Conservation (phyloP, 2,888 invertebrate genomes). For the Drosophila pseudotalamancana region DNA sequence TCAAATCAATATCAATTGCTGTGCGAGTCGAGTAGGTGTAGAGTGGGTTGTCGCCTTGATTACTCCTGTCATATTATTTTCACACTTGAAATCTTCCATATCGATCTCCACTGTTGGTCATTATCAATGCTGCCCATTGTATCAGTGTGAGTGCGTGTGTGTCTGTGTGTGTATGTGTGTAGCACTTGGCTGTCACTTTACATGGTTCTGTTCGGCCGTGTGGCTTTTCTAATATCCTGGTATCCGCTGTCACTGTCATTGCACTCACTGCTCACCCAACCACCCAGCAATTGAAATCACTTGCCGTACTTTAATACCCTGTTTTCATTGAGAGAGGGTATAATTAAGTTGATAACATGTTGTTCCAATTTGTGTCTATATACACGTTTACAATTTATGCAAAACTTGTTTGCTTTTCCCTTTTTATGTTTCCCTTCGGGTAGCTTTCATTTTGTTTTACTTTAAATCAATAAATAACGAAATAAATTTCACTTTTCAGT, state of each 20-base stretch:
- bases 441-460: too few species aligned
- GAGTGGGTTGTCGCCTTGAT: conserved; percentile 65
- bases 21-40: too few species aligned
- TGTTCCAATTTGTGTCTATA: too few species aligned
- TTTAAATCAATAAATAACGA: too few species aligned
- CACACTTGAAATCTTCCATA: conserved; percentile 69
- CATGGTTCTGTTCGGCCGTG: conserved; percentile 44
- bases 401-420: too few species aligned
- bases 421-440: too few species aligned
- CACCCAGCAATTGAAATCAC: conserved; percentile 2
- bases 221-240: conserved; percentile 65
- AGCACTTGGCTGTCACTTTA: conserved; percentile 69
- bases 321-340: neutral
- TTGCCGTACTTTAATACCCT: conserved; percentile 20
- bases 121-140: conserved; percentile 59
- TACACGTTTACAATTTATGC: too few species aligned
- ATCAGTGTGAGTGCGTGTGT: neutral
- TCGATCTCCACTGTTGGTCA: conserved; percentile 60
- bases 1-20: conserved; percentile 63
- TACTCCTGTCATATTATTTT: conserved; percentile 76
- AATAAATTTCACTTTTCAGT: too few species aligned
- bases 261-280: conserved; percentile 16
- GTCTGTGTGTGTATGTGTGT: neutral
- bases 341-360: neutral
- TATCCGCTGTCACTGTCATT: conserved; percentile 28